phyloP scores from a whole-genome alignment of 2,113 vertebrate species.

The Anas platyrhynchos region DNA sequence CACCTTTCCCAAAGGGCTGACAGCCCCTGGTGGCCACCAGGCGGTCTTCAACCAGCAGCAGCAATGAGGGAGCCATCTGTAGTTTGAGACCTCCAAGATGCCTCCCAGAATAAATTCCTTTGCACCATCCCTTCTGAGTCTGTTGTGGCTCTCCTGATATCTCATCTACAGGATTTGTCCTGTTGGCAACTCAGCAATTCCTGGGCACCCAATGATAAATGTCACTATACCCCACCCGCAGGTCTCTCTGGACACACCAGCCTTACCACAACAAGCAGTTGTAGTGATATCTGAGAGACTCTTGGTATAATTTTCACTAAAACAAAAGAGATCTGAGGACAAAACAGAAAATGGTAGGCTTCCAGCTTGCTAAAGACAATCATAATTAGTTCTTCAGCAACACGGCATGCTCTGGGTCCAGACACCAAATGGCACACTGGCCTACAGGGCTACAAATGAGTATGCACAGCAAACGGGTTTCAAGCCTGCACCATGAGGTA shows the following conservation, averaged over 20 bases:
- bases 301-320: background rate
- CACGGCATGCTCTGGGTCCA: rapidly evolving
- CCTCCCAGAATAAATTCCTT: background rate
- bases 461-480: background rate
- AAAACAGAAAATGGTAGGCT: background rate
- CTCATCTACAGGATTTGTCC: background rate
- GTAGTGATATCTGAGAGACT: background rate
- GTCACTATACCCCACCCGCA: background rate
- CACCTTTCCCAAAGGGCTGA: background rate
- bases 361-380: background rate
- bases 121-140: background rate
- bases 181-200: background rate
- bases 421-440: background rate
- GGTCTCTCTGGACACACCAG: background rate
- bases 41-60: background rate
- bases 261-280: background rate
- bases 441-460: background rate
- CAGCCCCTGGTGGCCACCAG: rapidly evolving
- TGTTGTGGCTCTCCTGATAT: background rate
- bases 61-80: rapidly evolving
- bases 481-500: background rate
- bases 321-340: rapidly evolving
- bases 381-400: background rate
- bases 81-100: background rate
- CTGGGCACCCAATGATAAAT: no score